Conservation (phyloP, 2,797 vertebrate genomes). For the Todus mexicanus region DNA sequence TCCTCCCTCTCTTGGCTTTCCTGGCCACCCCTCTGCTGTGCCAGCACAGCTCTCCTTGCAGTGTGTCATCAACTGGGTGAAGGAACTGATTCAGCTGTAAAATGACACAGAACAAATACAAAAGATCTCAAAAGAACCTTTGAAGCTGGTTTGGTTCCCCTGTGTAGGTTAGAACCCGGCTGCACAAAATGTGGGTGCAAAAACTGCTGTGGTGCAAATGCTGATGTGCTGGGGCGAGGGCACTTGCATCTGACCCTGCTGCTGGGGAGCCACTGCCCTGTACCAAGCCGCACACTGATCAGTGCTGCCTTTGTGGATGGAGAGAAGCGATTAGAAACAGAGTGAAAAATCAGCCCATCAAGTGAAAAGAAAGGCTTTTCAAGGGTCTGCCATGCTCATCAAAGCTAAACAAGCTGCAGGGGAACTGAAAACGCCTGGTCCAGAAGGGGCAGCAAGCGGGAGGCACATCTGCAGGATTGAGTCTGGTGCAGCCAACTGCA, state of each 20-base stretch:
- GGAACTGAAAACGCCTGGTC: fast-evolving
- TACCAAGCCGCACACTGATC: not conserved
- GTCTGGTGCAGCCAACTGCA: not conserved
- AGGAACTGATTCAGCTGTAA: not conserved
- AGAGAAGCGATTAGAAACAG: not conserved
- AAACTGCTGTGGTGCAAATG: not conserved
- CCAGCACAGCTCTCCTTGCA: not conserved
- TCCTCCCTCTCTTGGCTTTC: not conserved
- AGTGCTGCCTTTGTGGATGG: not conserved
- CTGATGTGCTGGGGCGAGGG: not conserved
- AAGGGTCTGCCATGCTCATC: fast-evolving
- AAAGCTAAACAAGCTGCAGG: fast-evolving
- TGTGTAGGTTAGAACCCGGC: not conserved
- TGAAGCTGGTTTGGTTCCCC: not conserved
- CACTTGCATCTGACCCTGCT: not conserved
- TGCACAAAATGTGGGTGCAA: not conserved
- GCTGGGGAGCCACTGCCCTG: not conserved
- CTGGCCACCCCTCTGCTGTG: not conserved
- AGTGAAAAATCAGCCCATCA: not conserved
- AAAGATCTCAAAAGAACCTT: not conserved
- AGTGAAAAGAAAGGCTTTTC: not conserved
- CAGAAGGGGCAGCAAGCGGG: not conserved
- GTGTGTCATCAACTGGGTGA: not conserved
- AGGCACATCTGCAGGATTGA: not conserved
- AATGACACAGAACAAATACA: not conserved